These are phyloP conservation scores for Mus spretus DNA, from an alignment of 2,797 vertebrate species.

Conservation along the genomic window DNA sequence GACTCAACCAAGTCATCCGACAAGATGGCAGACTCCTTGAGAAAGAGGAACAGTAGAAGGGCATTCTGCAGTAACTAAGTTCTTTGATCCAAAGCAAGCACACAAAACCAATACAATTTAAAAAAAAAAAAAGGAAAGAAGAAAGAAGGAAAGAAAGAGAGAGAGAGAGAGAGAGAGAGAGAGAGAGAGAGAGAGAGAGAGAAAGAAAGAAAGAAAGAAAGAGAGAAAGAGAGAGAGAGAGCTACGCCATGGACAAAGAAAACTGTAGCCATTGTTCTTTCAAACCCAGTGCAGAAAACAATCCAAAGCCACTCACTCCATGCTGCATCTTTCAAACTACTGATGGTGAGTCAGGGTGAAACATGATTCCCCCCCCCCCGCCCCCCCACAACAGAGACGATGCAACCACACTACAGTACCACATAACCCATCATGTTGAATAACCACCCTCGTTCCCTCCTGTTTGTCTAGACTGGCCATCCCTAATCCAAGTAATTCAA, in stretches of 20 bases:
- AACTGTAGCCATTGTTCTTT: not conserved
- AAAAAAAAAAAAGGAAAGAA: not conserved
- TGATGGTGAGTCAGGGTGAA: not conserved
- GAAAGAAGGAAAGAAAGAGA: no score
- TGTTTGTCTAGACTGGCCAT: not conserved
- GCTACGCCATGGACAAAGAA: not conserved
- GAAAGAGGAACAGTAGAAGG: not conserved
- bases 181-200: no score
- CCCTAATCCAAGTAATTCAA: not conserved
- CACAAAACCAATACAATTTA: conserved; percentile 38
- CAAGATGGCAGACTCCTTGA: conserved; percentile 11
- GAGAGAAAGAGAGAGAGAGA: not conserved
- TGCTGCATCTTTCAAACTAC: not conserved
- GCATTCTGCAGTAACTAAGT: conserved; percentile 44
- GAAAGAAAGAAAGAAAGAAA: no score
- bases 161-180: no score
- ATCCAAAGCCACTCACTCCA: not conserved
- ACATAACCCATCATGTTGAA: not conserved
- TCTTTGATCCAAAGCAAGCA: conserved; percentile 49
- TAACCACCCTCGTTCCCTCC: not conserved
- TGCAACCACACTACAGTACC: not conserved
- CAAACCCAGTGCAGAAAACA: not conserved
- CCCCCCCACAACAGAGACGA: not conserved
- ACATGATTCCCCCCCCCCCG: not conserved
- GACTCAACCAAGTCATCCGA: not conserved